phyloP scores from a whole-genome alignment of 2,113 vertebrate genomes.

The Uropsilus gracilis region DNA sequence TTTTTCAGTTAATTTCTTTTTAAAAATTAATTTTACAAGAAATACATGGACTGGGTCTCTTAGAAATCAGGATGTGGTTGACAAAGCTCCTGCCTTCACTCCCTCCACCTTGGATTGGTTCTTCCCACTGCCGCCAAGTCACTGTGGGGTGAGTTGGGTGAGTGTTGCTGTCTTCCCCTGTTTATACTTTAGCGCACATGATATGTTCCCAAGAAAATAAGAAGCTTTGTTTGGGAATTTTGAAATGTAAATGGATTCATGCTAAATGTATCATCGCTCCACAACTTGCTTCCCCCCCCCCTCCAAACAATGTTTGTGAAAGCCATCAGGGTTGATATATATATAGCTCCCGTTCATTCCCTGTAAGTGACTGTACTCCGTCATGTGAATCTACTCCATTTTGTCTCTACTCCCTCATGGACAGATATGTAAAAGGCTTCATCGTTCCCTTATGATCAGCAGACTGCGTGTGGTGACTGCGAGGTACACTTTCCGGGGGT shows the following conservation, averaged over 20 bases:
- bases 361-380: background rate
- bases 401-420: background rate
- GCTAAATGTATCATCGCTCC: slow-evolving; percentile 29
- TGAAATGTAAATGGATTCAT: slow-evolving; percentile 65
- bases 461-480: background rate
- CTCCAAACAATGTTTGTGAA: slow-evolving; percentile 55
- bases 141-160: background rate
- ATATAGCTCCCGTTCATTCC: background rate
- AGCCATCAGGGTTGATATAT: slow-evolving; percentile 42
- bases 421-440: background rate
- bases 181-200: slow-evolving; percentile 12
- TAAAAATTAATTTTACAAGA: slow-evolving; percentile 35
- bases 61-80: background rate
- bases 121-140: background rate
- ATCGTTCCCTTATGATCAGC: background rate
- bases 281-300: slow-evolving; percentile 50
- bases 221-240: slow-evolving; percentile 62
- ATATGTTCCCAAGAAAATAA: slow-evolving; percentile 23
- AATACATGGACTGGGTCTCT: background rate
- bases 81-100: background rate
- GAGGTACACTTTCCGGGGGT: background rate
- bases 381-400: background rate
- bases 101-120: background rate
- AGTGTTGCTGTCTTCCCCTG: background rate
- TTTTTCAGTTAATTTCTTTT: slow-evolving; percentile 48